Evolutionary conservation across 2,113 vertebrate species (phyloP).

Genomic region (Chaetodon trifascialis): DNA sequence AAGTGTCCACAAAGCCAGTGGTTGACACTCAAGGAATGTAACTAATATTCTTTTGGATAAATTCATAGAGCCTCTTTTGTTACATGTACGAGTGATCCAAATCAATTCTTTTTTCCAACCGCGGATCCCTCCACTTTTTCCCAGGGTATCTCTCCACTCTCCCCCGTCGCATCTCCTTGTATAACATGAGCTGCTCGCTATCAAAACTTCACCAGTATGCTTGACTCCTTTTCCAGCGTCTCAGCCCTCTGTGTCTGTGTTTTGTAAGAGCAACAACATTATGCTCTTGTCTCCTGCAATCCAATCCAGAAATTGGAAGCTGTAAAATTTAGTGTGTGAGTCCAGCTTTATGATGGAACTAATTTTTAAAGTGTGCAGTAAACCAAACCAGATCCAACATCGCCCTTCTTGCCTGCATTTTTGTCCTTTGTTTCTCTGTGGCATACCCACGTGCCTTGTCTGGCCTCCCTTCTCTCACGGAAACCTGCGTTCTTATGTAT

Average conservation of each 20-base stretch:
- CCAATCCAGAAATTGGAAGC: slow-evolving; percentile 72
- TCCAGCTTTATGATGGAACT: slow-evolving; percentile 75
- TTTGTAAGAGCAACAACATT: slow-evolving; percentile 69
- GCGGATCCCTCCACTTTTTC: slow-evolving; percentile 23
- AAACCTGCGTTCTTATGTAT: slow-evolving; percentile 41
- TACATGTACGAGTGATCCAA: slow-evolving; percentile 35
- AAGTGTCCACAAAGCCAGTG: slow-evolving; percentile 42
- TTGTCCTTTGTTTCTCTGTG: slow-evolving; percentile 33
- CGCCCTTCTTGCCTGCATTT: slow-evolving; percentile 21
- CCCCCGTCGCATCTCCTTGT: slow-evolving; percentile 31
- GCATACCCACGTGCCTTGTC: slow-evolving; percentile 8
- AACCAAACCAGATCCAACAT: slow-evolving; percentile 77
- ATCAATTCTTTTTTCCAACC: slow-evolving; percentile 47
- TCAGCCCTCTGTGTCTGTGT: slow-evolving; percentile 53
- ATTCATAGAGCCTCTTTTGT: slow-evolving; percentile 54
- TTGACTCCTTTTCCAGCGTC: slow-evolving; percentile 68
- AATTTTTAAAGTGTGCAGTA: slow-evolving; percentile 77
- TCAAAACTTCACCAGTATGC: slow-evolving; percentile 53
- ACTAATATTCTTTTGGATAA: slow-evolving; percentile 58
- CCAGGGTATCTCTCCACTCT: slow-evolving; percentile 14
- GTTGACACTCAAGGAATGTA: slow-evolving; percentile 43
- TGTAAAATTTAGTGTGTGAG: slow-evolving; percentile 66
- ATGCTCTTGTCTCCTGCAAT: slow-evolving; percentile 74
- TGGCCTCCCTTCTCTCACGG: slow-evolving; percentile 14
- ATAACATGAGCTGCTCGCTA: slow-evolving; percentile 59